phyloP scores from a whole-genome alignment of 2,797 vertebrate species.

The Crenichthys baileyi region DNA sequence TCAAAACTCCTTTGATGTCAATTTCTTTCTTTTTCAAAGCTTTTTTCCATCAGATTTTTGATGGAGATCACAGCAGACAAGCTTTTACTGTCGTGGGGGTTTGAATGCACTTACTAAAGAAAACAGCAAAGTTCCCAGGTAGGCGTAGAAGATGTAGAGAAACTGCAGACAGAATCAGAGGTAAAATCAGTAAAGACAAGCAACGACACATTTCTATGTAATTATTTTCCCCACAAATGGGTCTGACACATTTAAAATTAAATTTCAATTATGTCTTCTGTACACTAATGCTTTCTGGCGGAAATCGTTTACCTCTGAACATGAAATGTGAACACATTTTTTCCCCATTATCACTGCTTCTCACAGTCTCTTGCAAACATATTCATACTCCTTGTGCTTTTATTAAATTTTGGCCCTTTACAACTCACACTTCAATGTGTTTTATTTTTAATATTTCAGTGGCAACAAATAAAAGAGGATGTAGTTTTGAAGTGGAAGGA shows the following conservation, averaged over 20 bases:
- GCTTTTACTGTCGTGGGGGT: slow-evolving; percentile 1
- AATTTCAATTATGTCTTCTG: background rate
- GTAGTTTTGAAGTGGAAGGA: no score
- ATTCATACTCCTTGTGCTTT: background rate
- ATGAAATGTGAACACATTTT: background rate
- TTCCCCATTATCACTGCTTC: no score
- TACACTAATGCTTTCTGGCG: background rate
- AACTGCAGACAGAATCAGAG: slow-evolving; percentile 71
- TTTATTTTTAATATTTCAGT: no score
- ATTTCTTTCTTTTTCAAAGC: slow-evolving; percentile 43
- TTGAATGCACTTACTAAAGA: slow-evolving; percentile 80
- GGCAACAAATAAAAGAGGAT: no score
- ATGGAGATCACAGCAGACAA: slow-evolving; percentile 10
- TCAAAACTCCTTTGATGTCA: slow-evolving; percentile 36
- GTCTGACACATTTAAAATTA: background rate
- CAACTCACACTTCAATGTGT: no score
- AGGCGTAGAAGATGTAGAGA: slow-evolving; percentile 80
- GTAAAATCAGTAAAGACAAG: slow-evolving; percentile 32
- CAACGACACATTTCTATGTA: background rate
- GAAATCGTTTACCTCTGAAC: background rate
- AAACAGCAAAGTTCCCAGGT: slow-evolving; percentile 83
- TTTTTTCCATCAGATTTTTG: slow-evolving; percentile 30
- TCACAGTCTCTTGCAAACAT: background rate
- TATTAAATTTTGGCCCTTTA: no score
- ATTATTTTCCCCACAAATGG: slow-evolving; percentile 4